Conservation (phyloP, 2,113 vertebrate genomes). For the Chunga burmeisteri region DNA sequence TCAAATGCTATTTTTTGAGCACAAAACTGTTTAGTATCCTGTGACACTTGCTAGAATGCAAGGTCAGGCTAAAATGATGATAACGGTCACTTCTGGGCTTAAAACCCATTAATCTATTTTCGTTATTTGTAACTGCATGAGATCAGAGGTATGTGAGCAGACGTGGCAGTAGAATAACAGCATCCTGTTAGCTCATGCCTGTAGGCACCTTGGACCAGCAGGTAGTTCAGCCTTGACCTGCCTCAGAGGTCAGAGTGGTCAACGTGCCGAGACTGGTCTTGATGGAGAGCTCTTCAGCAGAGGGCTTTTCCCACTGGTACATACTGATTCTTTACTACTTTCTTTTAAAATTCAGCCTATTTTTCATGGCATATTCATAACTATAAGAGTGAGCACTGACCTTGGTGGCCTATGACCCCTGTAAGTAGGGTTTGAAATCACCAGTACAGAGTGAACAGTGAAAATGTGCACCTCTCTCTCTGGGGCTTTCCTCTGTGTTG, state of each 20-base stretch:
- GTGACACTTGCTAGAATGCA: neutral
- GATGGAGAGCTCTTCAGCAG: neutral
- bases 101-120: neutral
- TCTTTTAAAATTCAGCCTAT: neutral
- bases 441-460: neutral
- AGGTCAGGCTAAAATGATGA: neutral
- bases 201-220: neutral
- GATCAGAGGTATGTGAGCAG: neutral
- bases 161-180: neutral
- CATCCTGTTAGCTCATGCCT: neutral
- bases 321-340: neutral
- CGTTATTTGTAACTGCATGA: neutral
- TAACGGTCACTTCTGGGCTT: neutral
- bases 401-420: neutral
- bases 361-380: neutral
- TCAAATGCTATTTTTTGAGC: neutral
- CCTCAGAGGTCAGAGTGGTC: neutral
- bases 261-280: neutral
- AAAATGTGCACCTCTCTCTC: neutral
- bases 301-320: neutral
- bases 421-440: neutral
- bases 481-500: neutral
- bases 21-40: neutral
- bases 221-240: neutral
- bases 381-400: neutral